These are phyloP conservation scores for Myripristis murdjan DNA, from an alignment of 2,797 vertebrate species.

Conservation along the genomic window DNA sequence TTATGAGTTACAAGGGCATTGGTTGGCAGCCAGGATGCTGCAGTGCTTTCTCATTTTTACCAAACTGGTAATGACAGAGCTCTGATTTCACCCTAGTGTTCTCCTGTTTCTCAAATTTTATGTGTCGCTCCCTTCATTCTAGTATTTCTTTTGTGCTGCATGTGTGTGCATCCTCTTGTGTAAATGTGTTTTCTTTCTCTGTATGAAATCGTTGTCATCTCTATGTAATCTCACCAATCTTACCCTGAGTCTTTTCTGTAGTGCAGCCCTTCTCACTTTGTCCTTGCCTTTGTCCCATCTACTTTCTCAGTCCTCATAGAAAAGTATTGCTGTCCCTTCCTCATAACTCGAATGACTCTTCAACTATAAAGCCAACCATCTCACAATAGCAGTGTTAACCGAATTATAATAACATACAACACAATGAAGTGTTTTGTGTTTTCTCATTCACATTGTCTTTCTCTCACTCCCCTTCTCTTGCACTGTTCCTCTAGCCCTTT, in stretches of 20 bases:
- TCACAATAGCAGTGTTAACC: too few relatives aligned
- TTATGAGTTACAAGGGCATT: not conserved
- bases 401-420: too few relatives aligned
- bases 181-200: not conserved
- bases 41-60: not conserved
- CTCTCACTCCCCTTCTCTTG: too few relatives aligned
- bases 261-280: constrained; percentile 31
- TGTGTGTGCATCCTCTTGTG: too few relatives aligned
- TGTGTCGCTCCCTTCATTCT: not conserved
- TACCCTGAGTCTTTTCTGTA: not conserved
- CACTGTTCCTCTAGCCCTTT: too few relatives aligned
- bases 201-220: too few relatives aligned
- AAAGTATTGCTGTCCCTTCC: constrained; percentile 9
- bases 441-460: too few relatives aligned
- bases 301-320: constrained; percentile 3
- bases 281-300: constrained; percentile 25
- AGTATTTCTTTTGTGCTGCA: not conserved
- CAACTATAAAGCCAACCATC: not conserved
- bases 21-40: not conserved
- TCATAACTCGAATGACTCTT: not conserved
- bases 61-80: not conserved
- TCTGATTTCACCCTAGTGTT: not conserved
- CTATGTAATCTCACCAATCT: not conserved
- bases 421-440: too few relatives aligned
- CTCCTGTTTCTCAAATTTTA: not conserved